Evolutionary conservation across 2,797 vertebrate species (phyloP).

Genomic region (Silurus aristotelis): DNA sequence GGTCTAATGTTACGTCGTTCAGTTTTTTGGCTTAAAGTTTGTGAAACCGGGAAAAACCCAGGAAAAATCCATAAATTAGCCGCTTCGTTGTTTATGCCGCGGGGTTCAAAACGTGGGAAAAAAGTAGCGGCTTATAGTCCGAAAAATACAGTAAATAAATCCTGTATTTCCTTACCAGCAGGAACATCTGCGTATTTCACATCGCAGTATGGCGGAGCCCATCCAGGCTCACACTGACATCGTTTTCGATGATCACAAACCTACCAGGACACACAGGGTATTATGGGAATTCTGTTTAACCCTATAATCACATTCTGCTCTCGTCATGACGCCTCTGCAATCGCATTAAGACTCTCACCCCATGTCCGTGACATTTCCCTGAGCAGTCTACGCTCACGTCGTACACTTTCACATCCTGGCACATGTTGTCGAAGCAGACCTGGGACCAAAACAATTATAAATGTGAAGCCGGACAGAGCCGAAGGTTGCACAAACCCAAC

Average conservation of each 20-base stretch:
- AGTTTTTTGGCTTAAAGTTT: too few relatives aligned
- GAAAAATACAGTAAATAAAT: not conserved
- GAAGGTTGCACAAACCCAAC: not conserved
- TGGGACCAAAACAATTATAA: slow-evolving; percentile 54
- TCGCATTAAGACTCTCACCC: slow-evolving; percentile 38
- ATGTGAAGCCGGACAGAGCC: not conserved
- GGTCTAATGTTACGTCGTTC: too few relatives aligned
- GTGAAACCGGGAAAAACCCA: too few relatives aligned
- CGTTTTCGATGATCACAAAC: slow-evolving; percentile 74
- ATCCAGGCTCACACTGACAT: slow-evolving; percentile 75
- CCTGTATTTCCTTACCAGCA: slow-evolving; percentile 14
- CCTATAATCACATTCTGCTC: not conserved
- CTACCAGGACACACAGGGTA: slow-evolving; percentile 53
- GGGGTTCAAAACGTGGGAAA: too few relatives aligned
- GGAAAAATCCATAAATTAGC: too few relatives aligned
- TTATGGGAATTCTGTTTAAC: not conserved
- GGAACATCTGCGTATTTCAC: slow-evolving; percentile 30
- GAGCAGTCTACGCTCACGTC: slow-evolving; percentile 79
- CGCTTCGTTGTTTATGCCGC: too few relatives aligned
- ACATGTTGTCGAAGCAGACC: slow-evolving; percentile 82
- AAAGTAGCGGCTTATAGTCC: too few relatives aligned
- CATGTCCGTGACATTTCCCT: slow-evolving; percentile 74
- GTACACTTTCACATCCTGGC: slow-evolving; percentile 77
- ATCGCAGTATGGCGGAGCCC: slow-evolving; percentile 72
- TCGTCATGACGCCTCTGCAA: not conserved